Conservation (phyloP, 1,140 invertebrate species). For the Dreissena rostriformis region DNA sequence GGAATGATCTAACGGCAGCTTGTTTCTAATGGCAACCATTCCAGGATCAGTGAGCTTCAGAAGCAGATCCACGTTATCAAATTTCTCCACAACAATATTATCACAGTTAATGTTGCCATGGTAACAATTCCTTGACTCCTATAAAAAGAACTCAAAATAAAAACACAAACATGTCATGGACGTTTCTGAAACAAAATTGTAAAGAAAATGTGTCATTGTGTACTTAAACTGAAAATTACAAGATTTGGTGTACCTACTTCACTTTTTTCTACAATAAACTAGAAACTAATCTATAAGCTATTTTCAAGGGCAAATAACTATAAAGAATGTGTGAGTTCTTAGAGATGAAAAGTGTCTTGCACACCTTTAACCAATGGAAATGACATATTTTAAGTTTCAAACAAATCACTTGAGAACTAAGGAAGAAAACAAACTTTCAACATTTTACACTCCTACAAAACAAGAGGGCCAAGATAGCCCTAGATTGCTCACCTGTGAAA, state of each 20-base stretch:
- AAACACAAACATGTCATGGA: no score
- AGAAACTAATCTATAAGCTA: no score
- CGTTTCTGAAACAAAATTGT: neutral
- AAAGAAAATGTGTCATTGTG: neutral
- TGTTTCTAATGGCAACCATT: constrained; percentile 46
- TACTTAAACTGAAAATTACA: neutral
- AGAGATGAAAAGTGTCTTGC: no score
- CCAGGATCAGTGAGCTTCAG: constrained; percentile 64
- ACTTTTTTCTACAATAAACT: neutral
- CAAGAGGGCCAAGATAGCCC: no score
- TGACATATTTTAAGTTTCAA: no score
- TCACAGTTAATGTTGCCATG: constrained; percentile 61
- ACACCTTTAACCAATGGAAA: no score
- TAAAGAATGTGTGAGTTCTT: no score
- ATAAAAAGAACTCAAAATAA: neutral
- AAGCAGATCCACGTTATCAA: constrained; percentile 20
- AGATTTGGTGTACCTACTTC: neutral
- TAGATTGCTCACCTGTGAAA: no score
- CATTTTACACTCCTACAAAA: no score
- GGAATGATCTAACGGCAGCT: constrained; percentile 29
- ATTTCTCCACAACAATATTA: constrained; percentile 52
- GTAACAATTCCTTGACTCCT: constrained; percentile 38
- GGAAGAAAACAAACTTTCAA: no score
- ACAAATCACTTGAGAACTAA: no score
- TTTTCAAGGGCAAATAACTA: no score